Conservation (phyloP, 2,113 vertebrate genomes). For the Neolamprologus longior region DNA sequence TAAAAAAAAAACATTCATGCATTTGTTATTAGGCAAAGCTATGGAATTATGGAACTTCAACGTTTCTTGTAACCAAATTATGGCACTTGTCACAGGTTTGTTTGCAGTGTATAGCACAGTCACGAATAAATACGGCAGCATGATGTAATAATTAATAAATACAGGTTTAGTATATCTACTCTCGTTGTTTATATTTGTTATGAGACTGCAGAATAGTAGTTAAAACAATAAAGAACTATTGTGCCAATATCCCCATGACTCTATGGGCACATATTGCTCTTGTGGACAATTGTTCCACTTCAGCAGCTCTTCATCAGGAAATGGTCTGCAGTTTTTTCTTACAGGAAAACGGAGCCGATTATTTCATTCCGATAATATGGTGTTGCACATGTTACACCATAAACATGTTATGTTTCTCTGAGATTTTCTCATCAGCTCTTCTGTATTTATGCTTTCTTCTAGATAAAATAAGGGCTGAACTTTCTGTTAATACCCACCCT, state of each 20-base stretch:
- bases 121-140: not conserved
- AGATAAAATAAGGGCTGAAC: too few relatives aligned
- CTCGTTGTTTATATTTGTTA: not conserved
- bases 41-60: too few relatives aligned
- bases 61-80: not conserved
- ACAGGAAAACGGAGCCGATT: not conserved
- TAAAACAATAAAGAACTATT: not conserved
- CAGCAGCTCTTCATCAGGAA: not conserved
- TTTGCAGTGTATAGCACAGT: not conserved
- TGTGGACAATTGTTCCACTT: not conserved
- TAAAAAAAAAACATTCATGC: not conserved
- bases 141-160: not conserved
- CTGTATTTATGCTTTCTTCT: too few relatives aligned
- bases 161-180: not conserved
- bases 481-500: too few relatives aligned
- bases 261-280: not conserved
- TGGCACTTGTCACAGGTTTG: not conserved
- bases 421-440: too few relatives aligned
- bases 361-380: not conserved
- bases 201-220: not conserved
- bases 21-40: not conserved
- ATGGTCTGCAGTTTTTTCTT: not conserved
- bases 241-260: not conserved
- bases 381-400: not conserved
- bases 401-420: too few relatives aligned